Base-by-base conservation (phyloP, 1,140 invertebrate species). In the Philotrypesis tridentata region DNA sequence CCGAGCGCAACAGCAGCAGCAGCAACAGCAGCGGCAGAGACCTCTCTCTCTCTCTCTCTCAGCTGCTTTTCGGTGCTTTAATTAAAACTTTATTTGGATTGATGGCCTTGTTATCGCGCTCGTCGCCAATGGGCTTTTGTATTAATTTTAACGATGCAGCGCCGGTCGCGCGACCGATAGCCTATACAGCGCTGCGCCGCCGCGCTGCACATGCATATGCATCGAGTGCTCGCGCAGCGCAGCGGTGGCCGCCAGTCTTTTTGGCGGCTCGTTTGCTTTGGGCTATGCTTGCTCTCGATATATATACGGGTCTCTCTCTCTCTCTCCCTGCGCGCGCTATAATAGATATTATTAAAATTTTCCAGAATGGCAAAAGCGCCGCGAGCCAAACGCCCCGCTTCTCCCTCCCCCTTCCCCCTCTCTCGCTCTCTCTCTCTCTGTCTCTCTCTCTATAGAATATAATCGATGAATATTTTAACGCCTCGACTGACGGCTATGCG, bases 41-140 rank as follows among this genome's bases (percentile, higher is more conserved):
- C 9, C 3, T 3, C 33, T 5, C 33, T 3, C 9, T 9, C 33
- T 37, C 33, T 37, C n/a, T 5, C 55, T 60, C 55, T 60, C 55
- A 60, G 63, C 63, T 65, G 63, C 67, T 31, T 70, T 70, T 70
- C 21, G 14, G 8, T n/a, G 27, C 67, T 70, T 70, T 70, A 70
- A 70, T 70, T 70, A 70, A 70, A 70, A 70, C 29, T 70, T 70
- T 37, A 70, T 29, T 70, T n/a, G 67, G 67, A 70, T 70, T 70
- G 67, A 70, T 70, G 31, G 17, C 14, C 31, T 70, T 70, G 67
- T 70, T 70, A 70, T 70, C 67, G 27, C 67, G 29, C 29, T 25
- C 11, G 67, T n/a, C 67, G 67, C 67, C 67, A 29, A 70, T 65
- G 63, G 27, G 29, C 67, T 70, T 70, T 70, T 70, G 67, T 33